Conservation (phyloP, 2,797 vertebrate genomes). For the Discoglossus pictus region DNA sequence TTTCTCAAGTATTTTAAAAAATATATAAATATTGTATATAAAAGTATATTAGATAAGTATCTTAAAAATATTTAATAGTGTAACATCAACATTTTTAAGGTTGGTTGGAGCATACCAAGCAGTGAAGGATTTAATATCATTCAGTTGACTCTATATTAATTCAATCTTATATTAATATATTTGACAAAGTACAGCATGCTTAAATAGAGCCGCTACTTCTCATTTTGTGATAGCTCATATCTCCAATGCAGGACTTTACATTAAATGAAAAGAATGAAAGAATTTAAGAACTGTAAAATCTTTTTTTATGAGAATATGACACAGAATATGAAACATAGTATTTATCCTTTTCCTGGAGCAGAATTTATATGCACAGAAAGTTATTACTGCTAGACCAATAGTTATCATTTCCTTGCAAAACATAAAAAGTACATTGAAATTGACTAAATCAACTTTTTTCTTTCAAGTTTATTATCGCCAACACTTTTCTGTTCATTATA, state of each 20-base stretch:
- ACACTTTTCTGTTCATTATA: slow-evolving; percentile 44
- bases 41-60: no score
- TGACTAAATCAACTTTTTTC: slow-evolving; percentile 38
- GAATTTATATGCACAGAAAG: slow-evolving; percentile 43
- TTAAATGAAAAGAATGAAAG: slow-evolving; percentile 39
- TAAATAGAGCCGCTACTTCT: slow-evolving; percentile 26
- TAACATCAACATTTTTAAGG: no score
- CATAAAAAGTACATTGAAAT: slow-evolving; percentile 47
- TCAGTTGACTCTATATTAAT: no score
- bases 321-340: slow-evolving; percentile 38
- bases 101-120: no score
- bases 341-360: slow-evolving; percentile 34
- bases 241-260: slow-evolving; percentile 12
- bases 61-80: no score
- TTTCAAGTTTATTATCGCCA: slow-evolving; percentile 21
- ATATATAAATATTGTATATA: no score
- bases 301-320: slow-evolving; percentile 42
- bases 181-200: slow-evolving; percentile 21
- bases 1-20: no score
- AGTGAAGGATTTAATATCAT: neutral
- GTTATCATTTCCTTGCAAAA: slow-evolving; percentile 47
- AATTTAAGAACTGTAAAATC: slow-evolving; percentile 46
- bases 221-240: slow-evolving; percentile 40
- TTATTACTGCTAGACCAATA: slow-evolving; percentile 47
- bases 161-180: slow-evolving; percentile 17